Base-by-base conservation (phyloP, 1,140 invertebrate genomes). In the Mamestra configurata region DNA sequence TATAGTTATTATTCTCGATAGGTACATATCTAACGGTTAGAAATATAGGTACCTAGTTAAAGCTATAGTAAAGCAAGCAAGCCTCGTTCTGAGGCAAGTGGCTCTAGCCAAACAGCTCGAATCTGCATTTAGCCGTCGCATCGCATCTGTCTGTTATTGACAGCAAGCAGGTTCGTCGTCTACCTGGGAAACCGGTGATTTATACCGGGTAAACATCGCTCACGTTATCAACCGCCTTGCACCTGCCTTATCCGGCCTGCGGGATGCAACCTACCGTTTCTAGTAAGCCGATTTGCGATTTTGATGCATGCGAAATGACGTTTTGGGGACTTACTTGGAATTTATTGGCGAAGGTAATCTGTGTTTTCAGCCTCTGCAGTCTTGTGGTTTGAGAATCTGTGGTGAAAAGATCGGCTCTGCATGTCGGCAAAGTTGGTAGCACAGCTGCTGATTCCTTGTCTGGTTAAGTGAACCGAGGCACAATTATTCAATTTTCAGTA, bases 211-310 rank as follows among this genome's bases (percentile, higher is more conserved):
- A 88, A 88, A 88, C 84, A 88, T 81, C 77, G 81, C 49, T 80
- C 57, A 66, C 75, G 86, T 83, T 90, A 92, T 92, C 90, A 46
- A 73, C 49, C 82, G 83, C 83, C 86, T 87, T 83, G 88, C 89
- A 92, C 87, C 87, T 90, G 87, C 79, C 86, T 89, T 86, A 88
- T 87, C 85, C 85, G 72, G 27, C 27, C 22, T 68, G 53, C 66
- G 35, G 31, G 59, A 27, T 61, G 57, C 57, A 37, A 61, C 66
- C 40, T 78, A 57, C 75, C 73, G 80, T 81, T 77, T 51, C 78
- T 55, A 46, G 76, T 89, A 89, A 92, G 87, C 89, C 84, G 86
- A 84, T 88, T 89, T 86, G 46, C 53, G 77, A 84, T 85, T 85
- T 85, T 85, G 77, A 85, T 86, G 82, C 83, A 88, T 82, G 70